phyloP scores from a whole-genome alignment of 2,797 vertebrate genomes.

The Enteromius unitaeniatus region DNA sequence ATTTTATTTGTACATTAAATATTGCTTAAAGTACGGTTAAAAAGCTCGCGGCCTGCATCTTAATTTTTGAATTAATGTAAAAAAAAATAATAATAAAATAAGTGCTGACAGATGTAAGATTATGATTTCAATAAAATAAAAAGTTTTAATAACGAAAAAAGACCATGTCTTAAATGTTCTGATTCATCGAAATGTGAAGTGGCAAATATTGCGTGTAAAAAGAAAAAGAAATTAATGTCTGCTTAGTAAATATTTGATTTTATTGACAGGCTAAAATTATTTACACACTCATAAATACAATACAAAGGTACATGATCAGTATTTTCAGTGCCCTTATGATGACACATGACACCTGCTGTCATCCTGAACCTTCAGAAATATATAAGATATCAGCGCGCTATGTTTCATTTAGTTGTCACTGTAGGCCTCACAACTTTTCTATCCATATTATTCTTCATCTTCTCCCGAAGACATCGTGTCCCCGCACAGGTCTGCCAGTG shows the following conservation, averaged over 20 bases:
- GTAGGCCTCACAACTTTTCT: slow-evolving; percentile 29
- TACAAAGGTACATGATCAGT: slow-evolving; percentile 21
- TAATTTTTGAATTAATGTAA: background rate
- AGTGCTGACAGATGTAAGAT: background rate
- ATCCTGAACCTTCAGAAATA: background rate
- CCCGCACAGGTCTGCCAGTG: background rate
- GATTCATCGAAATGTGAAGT: background rate
- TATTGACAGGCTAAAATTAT: slow-evolving; percentile 47
- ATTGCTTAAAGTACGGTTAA: background rate
- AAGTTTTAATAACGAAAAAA: background rate
- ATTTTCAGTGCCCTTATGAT: slow-evolving; percentile 9
- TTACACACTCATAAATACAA: slow-evolving; percentile 32
- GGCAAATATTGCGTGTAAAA: background rate
- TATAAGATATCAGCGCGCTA: background rate
- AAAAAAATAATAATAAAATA: background rate
- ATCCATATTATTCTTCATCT: background rate
- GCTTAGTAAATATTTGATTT: slow-evolving; percentile 41
- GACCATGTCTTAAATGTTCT: background rate
- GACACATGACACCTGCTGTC: slow-evolving; percentile 15
- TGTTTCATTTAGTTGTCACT: background rate
- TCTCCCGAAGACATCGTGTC: slow-evolving; percentile 1
- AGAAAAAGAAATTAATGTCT: slow-evolving; percentile 23
- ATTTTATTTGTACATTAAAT: background rate
- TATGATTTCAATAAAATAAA: background rate
- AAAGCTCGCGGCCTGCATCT: background rate